Evolutionary conservation across 1,140 invertebrate species (phyloP), one percentile per base, ranked within the genome.

Genomic region (Aradophagus sp.): DNA sequence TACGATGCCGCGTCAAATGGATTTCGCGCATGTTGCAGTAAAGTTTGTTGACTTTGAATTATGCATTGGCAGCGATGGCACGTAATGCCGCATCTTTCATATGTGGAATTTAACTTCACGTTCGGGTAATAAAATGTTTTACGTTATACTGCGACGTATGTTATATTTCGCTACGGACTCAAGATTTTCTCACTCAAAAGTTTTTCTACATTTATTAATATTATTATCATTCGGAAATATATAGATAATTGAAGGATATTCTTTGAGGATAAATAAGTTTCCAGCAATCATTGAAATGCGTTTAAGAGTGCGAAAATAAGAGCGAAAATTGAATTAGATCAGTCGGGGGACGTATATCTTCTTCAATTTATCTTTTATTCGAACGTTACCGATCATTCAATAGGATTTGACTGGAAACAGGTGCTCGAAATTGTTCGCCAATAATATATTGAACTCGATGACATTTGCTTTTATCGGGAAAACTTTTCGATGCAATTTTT

Each of bases 391-490:
- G 35, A 42, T 56, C 44, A 58, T 50, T 66, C 44, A 50, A 66
- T 56, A 34, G 44, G 11, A 14, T 56, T 66, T 45, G 15, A 55
- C 32, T 38, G 41, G 23, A 13, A 58, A 50, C 62, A 58, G 52
- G 45, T 66, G 62, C 44, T 32, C 13, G 20, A 17, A 66, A 66
- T 56, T 48, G 62, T 66, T 56, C n/a, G 12, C 20, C 52, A 50
- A 58, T 58, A 66, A 66, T 56, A 44, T 36, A 35, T 50, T 15
- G 36, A 16, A 65, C 34, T 20, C 29, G n/a, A 27, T 47, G 41
- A 39, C 26, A 58, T 50, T 36, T 44, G 50, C 50, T 48, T 66
- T 56, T 66, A 50, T 32, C 36, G 44, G 3, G 20, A n/a, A 55
- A 66, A 66, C 14, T 66, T 44, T 50, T 42, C 52, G 23, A 55